Base-by-base conservation (phyloP, 2,797 vertebrate species). In the Sparidentex hasta region DNA sequence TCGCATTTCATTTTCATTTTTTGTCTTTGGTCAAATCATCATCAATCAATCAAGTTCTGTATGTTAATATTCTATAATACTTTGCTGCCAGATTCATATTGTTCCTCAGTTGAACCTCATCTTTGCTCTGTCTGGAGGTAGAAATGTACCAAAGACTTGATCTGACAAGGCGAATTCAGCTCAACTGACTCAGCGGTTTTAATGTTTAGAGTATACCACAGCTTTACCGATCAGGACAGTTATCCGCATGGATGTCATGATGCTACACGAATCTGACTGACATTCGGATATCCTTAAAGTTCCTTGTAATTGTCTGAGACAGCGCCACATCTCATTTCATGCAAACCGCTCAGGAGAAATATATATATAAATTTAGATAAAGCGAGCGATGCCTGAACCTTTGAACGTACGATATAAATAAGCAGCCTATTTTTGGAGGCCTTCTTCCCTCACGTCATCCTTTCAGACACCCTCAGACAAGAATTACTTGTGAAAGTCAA, bases 321-420 rank as follows among this genome's bases (percentile, higher is more conserved):
- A 65, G 63, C 20, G 65, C 58, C 81, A 73, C 80, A 68, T 76
- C 78, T 78, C 16, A 44, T 92, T 87, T 87, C 74, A 87, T 79
- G 74, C 74, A 38, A 83, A 67, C 68, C 3, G 11, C 67, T 73
- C 71, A 61, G 71, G 41, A 74, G 74, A 80, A 80, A 76, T 21
- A 84, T 48, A 72, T 74, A 75, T 69, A 86, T 74, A 80, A 74
- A 81, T 79, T 73, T 61, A 84, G 71, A 84, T 83, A 79, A 91
- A 89, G 57, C 41, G 2, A 75, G 74, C 23, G 11, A 68, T 71
- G 65, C 70, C 85, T 65, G 57, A 67, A 71, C 77, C 82, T 91
- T 88, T 87, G 78, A 88, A 80, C 52, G 43, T 64, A 63, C 0
- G 76, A 87, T 91, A 90, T 89, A 90, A 92, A 94, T 91, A 93